A percentile compares a stretch with the other conserved stretches of the same genome.
Evolutionary conservation across 2,113 vertebrate genomes (phyloP).

Genomic region (Bufo gargarizans): DNA sequence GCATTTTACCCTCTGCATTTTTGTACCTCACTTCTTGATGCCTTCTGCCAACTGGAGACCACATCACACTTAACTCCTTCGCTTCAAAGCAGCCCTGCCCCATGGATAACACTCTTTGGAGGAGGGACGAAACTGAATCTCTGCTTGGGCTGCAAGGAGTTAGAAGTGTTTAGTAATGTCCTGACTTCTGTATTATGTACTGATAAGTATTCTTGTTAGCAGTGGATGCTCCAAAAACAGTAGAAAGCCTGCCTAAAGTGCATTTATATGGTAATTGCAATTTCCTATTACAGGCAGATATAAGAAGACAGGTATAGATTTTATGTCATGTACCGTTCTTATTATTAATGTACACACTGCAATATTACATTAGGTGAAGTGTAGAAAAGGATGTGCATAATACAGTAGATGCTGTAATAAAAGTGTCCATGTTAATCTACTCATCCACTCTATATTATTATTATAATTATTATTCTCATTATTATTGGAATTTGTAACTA

Average conservation of each 20-base stretch:
- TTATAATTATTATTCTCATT: no score
- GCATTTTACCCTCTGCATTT: conserved; percentile 1
- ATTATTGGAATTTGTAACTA: no score
- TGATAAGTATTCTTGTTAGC: not conserved
- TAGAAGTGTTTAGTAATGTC: not conserved
- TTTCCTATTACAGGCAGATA: conserved; percentile 11
- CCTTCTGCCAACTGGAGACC: conserved; percentile 43
- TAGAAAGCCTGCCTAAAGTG: conserved; percentile 3
- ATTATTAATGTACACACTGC: conserved; percentile 14
- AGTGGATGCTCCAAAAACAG: not conserved
- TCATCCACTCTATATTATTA: not conserved
- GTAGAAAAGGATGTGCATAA: not conserved
- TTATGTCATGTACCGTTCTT: conserved; percentile 8
- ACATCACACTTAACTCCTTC: conserved; percentile 22
- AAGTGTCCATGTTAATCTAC: not conserved
- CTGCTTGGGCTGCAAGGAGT: not conserved
- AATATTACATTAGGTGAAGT: conserved; percentile 3
- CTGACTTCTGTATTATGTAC: not conserved
- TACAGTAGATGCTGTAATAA: not conserved
- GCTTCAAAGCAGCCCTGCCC: not conserved
- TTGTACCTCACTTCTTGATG: conserved; percentile 45
- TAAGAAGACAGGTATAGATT: conserved; percentile 23
- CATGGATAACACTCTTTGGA: not conserved
- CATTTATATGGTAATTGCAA: conserved; percentile 10
- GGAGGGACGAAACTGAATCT: not conserved